Evolutionary conservation across 2,888 invertebrate genomes (phyloP), one percentile per base, ranked within the genome.

Genomic region (Acanthosepion esculentum): DNA sequence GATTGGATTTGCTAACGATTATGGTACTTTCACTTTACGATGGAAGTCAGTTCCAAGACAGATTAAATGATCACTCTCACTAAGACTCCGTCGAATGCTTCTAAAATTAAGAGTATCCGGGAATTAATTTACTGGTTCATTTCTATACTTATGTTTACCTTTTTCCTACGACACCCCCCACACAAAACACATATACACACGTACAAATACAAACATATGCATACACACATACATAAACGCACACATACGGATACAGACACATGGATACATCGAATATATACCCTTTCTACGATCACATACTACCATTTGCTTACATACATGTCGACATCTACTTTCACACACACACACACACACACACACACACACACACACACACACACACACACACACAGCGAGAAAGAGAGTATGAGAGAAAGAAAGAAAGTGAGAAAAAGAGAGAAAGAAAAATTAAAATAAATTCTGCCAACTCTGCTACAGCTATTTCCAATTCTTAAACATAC

Each of bases 331-430:
- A 59, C 23, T 6, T 23, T 4, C 23, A 78, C n/a, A n/a, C 12
- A 78, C 8, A 78, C 10, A 78, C 7, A 78, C 1, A 78, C 18
- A 78, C 12, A 78, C 8, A n/a, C 12, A n/a, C 12, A 78, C 7
- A 29, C 10, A 78, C 18, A 78, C 8, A n/a, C 10, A 78, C 7
- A 78, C 1, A 78, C 18, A 78, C 12, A 78, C 8, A n/a, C 12
- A n/a, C 12, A 78, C 7, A 29, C 10, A 78, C 18, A 78, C 8
- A n/a, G 78, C 29, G 78, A 78, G 78, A 78, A n/a, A 78, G 78
- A 78, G 78, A 78, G 78, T n/a, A n/a, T n/a, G n/a, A 78, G 78
- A 78, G 78, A 78, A n/a, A n/a, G n/a, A n/a, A n/a, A 29, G 78
- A 78, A n/a, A 78, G n/a, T n/a, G 6, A n/a, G n/a, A 78, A 15